Evolutionary conservation across 2,888 invertebrate species (phyloP).

Genomic region (Muscina levida): DNA sequence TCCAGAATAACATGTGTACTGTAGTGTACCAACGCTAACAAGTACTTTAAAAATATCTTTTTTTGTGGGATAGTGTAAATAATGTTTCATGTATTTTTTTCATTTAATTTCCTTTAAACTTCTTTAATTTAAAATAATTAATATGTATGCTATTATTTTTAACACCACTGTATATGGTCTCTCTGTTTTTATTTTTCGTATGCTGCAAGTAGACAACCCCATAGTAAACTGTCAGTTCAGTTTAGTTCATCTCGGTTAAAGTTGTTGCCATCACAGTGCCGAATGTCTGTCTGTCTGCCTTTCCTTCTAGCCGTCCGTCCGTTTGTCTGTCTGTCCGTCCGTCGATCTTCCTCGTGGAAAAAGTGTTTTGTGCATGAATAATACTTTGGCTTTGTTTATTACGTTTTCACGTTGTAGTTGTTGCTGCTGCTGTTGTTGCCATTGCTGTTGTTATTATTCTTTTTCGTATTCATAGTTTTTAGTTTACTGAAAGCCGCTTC

Average conservation of each 20-base stretch:
- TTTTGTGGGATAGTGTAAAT: no score
- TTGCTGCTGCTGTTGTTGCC: not conserved
- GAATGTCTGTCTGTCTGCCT: slow-evolving; percentile 1
- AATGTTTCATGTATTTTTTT: no score
- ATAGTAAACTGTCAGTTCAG: slow-evolving; percentile 56
- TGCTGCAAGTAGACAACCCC: slow-evolving; percentile 6
- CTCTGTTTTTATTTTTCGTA: no score
- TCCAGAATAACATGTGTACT: no score
- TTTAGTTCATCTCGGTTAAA: slow-evolving; percentile 17
- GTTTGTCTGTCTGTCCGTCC: not conserved
- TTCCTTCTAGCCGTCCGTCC: not conserved
- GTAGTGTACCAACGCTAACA: no score
- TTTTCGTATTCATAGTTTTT: not conserved
- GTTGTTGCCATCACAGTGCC: not conserved
- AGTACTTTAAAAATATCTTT: no score
- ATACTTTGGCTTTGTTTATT: slow-evolving; percentile 43
- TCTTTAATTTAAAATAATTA: no score
- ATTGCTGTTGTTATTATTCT: not conserved
- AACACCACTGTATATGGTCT: not conserved
- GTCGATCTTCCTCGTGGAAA: slow-evolving; percentile 5
- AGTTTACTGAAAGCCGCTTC: no score
- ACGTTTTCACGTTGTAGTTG: slow-evolving; percentile 25
- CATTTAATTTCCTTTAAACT: no score
- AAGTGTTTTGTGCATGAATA: slow-evolving; percentile 43
- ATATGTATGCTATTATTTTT: slow-evolving; percentile 17